phyloP scores from a whole-genome alignment of 2,888 invertebrate species.

The Amblyjoppa fuscipennis region DNA sequence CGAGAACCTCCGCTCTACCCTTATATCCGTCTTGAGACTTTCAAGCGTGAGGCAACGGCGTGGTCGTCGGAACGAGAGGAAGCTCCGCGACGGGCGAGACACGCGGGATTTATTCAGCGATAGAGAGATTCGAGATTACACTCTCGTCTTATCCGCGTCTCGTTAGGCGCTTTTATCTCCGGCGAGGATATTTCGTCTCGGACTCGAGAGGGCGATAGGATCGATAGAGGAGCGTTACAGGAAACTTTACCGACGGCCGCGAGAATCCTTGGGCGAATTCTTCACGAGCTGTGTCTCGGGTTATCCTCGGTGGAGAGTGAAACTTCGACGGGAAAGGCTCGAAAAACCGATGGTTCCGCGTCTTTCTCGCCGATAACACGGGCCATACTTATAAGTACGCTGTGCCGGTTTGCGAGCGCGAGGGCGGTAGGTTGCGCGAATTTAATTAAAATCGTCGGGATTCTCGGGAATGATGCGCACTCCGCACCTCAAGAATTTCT shows the following conservation, averaged over 20 bases:
- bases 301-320: neutral
- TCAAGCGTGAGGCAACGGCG: conserved; percentile 29
- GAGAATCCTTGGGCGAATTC: conserved; percentile 48
- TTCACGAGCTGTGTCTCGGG: conserved; percentile 25
- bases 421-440: conserved; percentile 65
- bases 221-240: conserved; percentile 24
- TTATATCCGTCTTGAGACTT: conserved; percentile 45
- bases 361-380: neutral
- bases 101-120: conserved; percentile 51
- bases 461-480: conserved; percentile 77
- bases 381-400: neutral
- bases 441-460: conserved; percentile 84
- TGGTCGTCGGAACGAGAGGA: neutral
- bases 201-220: conserved; percentile 13
- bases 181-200: neutral
- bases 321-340: neutral
- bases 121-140: conserved; percentile 54
- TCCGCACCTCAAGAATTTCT: conserved; percentile 80
- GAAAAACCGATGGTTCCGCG: conserved; percentile 9
- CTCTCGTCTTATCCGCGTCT: conserved; percentile 40
- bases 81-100: conserved; percentile 2
- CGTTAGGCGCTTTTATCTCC: conserved; percentile 38
- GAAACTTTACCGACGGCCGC: conserved; percentile 30
- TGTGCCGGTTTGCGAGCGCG: conserved; percentile 19
- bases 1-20: conserved; percentile 38